A percentile compares a stretch with the other conserved stretches of the same genome.
Evolutionary conservation across 1,140 invertebrate species (phyloP).

Genomic region (Proctacanthus coquilletti): DNA sequence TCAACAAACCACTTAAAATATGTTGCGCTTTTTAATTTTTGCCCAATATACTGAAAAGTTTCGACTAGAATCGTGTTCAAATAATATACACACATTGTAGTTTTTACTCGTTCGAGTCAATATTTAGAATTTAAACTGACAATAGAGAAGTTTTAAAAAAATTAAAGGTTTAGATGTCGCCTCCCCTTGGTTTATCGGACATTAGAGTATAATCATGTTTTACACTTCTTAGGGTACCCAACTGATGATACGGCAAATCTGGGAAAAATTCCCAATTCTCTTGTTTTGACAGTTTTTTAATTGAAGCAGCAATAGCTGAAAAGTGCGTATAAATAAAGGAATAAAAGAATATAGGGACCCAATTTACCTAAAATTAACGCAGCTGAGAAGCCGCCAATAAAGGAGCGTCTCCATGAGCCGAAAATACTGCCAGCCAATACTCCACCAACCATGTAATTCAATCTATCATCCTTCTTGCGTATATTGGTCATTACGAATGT

Average conservation of each 20-base stretch:
- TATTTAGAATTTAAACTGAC: no score
- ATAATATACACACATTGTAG: no score
- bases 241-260: conserved; percentile 11
- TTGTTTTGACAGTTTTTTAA: conserved; percentile 39
- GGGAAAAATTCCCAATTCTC: conserved; percentile 37
- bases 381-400: conserved; percentile 19
- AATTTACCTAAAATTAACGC: conserved; percentile 12
- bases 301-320: conserved; percentile 33
- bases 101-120: no score
- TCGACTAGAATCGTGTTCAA: no score
- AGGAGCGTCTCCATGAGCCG: conserved; percentile 34
- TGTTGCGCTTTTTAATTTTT: no score
- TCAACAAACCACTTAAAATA: no score
- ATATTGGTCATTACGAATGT: conserved; percentile 39
- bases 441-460: conserved; percentile 43
- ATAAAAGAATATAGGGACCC: conserved; percentile 8
- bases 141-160: no score
- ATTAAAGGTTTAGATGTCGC: no score
- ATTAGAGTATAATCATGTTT: conserved; percentile 28
- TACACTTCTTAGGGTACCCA: conserved; percentile 15
- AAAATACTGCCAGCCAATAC: conserved; percentile 37
- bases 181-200: conserved; percentile 20
- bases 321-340: conserved; percentile 16
- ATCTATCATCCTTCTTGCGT: conserved; percentile 46
- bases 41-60: no score